Evolutionary conservation across 92 coral and sea anemone species (phyloP).

Genomic region (Phenganax stokvisi): DNA sequence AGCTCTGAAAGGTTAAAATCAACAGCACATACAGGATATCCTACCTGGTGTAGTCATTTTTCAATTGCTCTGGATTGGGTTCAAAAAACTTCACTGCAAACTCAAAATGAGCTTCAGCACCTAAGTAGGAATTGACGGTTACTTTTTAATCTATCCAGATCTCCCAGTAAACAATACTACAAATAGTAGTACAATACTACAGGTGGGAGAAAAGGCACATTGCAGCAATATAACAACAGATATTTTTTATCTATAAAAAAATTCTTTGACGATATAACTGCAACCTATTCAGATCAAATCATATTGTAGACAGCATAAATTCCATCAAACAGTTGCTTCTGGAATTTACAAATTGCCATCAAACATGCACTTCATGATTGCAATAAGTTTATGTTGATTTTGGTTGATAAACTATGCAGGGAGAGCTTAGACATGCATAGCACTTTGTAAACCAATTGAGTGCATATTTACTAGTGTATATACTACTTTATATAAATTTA

Average conservation of each 20-base stretch:
- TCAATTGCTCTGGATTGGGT: conserved; percentile 77
- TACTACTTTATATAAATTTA: too few relatives aligned
- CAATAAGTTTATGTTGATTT: background rate
- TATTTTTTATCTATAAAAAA: too few relatives aligned
- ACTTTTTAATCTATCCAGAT: background rate
- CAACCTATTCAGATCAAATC: too few relatives aligned
- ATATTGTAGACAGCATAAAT: background rate
- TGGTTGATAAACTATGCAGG: background rate
- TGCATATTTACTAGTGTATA: too few relatives aligned
- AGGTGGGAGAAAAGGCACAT: too few relatives aligned
- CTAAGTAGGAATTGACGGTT: conserved; percentile 39
- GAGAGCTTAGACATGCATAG: too few relatives aligned
- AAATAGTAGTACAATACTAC: too few relatives aligned
- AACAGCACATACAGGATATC: background rate
- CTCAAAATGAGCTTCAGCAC: conserved; percentile 65
- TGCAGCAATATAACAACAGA: too few relatives aligned
- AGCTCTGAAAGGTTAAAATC: too few relatives aligned
- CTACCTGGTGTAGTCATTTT: conserved; percentile 88
- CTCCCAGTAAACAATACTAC: too few relatives aligned
- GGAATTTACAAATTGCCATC: background rate
- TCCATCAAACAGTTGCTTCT: background rate
- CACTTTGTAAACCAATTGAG: too few relatives aligned
- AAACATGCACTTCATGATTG: background rate
- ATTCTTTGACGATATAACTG: too few relatives aligned
- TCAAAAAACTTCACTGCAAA: conserved; percentile 95